Base-by-base conservation (phyloP, 1,140 invertebrate genomes). In the Scaptomyza pallida region DNA sequence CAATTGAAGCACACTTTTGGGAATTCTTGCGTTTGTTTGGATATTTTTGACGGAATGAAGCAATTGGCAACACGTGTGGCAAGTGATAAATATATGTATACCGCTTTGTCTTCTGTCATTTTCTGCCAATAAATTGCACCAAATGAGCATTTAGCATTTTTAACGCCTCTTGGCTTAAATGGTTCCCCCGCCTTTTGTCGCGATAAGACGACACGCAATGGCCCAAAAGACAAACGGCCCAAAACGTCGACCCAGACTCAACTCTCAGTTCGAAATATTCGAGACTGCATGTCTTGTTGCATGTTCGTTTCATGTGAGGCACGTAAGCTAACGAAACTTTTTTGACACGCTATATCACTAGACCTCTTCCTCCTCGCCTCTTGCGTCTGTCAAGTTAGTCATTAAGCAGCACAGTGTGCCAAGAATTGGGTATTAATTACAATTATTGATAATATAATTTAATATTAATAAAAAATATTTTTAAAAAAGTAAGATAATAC, bases 141-240 rank as follows among this genome's bases (percentile, higher is more conserved):
- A 73, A 76, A 70, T 76, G 54, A 78, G 74, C 78, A 74, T 86
- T 85, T 81, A 81, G 77, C 81, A 70, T 65, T 72, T 85, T 81
- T 72, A 74, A 86, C 81, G 78, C 81, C 81, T 81, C 71, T 71
- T 68, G 60, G 65, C 62, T 65, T 51, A 56, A 72, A 51, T 30
- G 26, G 26, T 8, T 2, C 6, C 56, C 61, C 50, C 26, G 50
- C 61, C 43, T 19, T 26, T 50, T 41, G 13, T n/a, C n/a, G 75
- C 72, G 75, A 85, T 85, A 85, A 76, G 77, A 50, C 44, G 57
- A 70, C 80, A 85, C 81, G 80, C 80, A 85, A 85, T 60, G 72
- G 33, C 17, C 35, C 41, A 70, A 35, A 40, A 55, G 44, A 26
- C 23, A 26, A 26, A 26, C 23, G 68, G 33, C n/a, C 47, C 41